Evolutionary conservation across 2,113 vertebrate species (phyloP).

Genomic region (Todiramphus chloris): DNA sequence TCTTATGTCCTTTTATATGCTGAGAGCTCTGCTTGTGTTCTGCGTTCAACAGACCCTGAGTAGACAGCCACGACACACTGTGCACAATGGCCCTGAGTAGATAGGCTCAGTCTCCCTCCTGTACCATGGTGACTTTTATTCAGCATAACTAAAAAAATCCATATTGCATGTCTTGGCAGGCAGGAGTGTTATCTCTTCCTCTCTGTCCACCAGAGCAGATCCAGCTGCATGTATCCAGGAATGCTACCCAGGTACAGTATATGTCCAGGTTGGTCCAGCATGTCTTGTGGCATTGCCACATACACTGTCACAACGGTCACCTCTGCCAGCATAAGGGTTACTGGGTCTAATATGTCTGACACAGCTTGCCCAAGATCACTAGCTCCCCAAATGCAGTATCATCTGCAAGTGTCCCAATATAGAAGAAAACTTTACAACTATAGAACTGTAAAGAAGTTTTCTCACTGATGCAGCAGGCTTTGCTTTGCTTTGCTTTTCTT

Average conservation of each 20-base stretch:
- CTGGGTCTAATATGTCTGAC: neutral
- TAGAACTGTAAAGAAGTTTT: neutral
- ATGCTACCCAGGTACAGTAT: neutral
- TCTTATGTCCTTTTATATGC: neutral
- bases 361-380: neutral
- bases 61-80: accelerated
- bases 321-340: neutral
- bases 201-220: neutral
- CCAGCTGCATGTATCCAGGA: neutral
- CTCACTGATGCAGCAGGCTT: neutral
- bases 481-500: neutral
- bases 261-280: neutral
- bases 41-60: accelerated
- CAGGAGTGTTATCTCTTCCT: neutral
- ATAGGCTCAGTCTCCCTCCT: neutral
- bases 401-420: neutral
- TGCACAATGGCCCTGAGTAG: accelerated
- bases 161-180: neutral
- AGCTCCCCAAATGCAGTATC: neutral
- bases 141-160: neutral
- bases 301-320: neutral
- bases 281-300: neutral
- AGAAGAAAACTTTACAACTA: neutral
- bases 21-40: neutral
- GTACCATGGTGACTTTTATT: neutral